phyloP scores from a whole-genome alignment of 2,113 vertebrate species.

The Callopanchax toddi region DNA sequence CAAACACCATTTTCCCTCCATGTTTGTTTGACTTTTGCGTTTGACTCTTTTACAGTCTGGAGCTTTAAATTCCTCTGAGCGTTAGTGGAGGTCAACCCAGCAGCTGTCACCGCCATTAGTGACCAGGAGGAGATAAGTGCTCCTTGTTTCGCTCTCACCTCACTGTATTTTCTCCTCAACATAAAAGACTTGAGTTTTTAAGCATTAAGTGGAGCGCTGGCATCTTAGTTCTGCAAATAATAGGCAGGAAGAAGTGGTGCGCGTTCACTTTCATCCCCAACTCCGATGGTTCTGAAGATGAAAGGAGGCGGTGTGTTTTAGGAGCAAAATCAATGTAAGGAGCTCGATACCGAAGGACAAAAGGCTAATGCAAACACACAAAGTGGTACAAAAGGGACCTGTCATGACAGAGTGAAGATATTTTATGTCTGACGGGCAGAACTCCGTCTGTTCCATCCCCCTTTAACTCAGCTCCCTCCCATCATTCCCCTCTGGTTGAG shows the following conservation, averaged over 20 bases:
- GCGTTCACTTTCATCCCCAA: constrained; percentile 41
- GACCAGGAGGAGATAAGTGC: constrained; percentile 62
- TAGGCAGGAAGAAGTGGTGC: constrained; percentile 35
- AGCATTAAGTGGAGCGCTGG: constrained; percentile 59
- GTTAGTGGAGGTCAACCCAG: constrained; percentile 24
- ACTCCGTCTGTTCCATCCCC: not conserved
- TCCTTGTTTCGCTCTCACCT: constrained; percentile 38
- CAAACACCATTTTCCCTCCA: constrained; percentile 1
- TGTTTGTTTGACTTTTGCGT: not conserved
- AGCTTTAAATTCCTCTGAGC: constrained; percentile 27
- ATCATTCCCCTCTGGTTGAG: constrained; percentile 5
- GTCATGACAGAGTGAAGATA: not conserved
- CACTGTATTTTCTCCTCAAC: constrained; percentile 14
- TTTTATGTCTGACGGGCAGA: not conserved
- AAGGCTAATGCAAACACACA: not conserved
- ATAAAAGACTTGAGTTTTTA: constrained; percentile 60
- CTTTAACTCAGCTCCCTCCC: not conserved
- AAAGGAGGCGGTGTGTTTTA: constrained; percentile 23
- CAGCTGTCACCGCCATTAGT: constrained; percentile 56
- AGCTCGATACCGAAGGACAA: constrained; percentile 8
- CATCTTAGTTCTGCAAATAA: constrained; percentile 22
- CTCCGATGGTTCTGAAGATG: constrained; percentile 30
- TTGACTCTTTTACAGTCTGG: constrained; percentile 5
- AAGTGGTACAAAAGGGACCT: not conserved
- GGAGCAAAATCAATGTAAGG: constrained; percentile 26